phyloP scores from a whole-genome alignment of 2,113 vertebrate genomes.

The Trogon melanurus region DNA sequence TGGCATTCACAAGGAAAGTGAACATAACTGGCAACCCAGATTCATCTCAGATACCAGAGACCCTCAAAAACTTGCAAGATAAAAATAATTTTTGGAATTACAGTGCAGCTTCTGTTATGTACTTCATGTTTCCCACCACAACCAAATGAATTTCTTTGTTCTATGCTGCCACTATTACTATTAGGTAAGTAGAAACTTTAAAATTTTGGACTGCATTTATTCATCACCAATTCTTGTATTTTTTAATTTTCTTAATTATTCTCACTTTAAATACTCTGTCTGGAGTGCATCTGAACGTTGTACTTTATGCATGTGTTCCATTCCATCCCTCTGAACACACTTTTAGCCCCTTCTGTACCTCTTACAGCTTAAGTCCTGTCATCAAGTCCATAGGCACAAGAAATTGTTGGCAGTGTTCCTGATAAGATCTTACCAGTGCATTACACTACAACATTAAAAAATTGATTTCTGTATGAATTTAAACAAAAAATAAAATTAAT shows the following conservation, averaged over 20 bases:
- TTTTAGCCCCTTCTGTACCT: neutral
- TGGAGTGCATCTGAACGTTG: neutral
- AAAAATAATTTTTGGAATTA: neutral
- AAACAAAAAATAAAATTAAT: neutral
- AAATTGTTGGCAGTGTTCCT: neutral
- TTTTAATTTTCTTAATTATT: neutral
- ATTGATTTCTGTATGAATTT: neutral
- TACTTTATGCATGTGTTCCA: neutral
- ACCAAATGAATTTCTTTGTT: neutral
- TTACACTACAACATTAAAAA: neutral
- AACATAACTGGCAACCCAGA: neutral
- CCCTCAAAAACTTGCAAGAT: neutral
- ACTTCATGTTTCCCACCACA: neutral
- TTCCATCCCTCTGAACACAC: neutral
- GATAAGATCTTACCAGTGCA: rapidly evolving
- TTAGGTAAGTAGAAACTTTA: neutral
- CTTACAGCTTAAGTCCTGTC: neutral
- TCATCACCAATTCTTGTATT: neutral
- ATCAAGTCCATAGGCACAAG: neutral
- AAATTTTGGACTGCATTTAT: neutral
- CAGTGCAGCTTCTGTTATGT: neutral
- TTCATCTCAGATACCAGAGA: neutral
- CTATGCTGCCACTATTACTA: neutral
- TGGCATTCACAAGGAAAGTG: neutral
- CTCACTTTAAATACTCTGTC: neutral